Evolutionary conservation across 1,140 invertebrate genomes (phyloP), one percentile per base, ranked within the genome.

Genomic region (Zaprionus vittiger): DNA sequence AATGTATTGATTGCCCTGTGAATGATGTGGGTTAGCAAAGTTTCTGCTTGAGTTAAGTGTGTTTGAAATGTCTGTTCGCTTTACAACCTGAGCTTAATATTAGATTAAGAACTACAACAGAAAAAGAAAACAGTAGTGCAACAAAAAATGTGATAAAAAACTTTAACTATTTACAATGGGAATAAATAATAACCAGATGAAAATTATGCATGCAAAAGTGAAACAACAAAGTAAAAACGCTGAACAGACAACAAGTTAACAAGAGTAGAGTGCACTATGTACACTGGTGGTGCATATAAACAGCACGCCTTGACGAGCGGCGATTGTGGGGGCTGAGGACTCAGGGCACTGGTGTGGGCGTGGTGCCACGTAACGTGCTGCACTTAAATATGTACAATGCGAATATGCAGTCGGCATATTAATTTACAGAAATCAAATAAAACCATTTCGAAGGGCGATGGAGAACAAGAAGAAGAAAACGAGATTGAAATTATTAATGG

Each of bases 51-150:
- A 72, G 65, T 75, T 57, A 69, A 70, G 65, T 73, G 65, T 66
- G 63, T 55, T 76, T 65, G 31, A 80, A 77, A 79, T 79, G 68
- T 89, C 28, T 60, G 52, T 75, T 49, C 60, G 59, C 47, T 89
- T 87, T 87, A 87, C 84, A 87, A 87, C 84, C 84, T 87, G 81
- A 72, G 79, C 81, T 89, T 87, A 89, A 79, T 75, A 28, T 75
- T 80, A 89, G 44, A 80, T 66, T 14, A 65, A 49, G 15, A 61
- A 28, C 38, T 62, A 63, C 56, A 61, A 41, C 61, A 54, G 17
- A 70, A 73, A 12, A 9, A 20, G 9, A 49, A 49, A 49, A 20
- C 9, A 49, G 24, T 22, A 24, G n/a, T 11, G 31, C 31, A 41
- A 41, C 15, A 38, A 76, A 69, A 80, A 80, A 83, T 60, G 47